Base-by-base conservation (phyloP, 2,888 invertebrate species). In the Perizoma flavofasciatum region DNA sequence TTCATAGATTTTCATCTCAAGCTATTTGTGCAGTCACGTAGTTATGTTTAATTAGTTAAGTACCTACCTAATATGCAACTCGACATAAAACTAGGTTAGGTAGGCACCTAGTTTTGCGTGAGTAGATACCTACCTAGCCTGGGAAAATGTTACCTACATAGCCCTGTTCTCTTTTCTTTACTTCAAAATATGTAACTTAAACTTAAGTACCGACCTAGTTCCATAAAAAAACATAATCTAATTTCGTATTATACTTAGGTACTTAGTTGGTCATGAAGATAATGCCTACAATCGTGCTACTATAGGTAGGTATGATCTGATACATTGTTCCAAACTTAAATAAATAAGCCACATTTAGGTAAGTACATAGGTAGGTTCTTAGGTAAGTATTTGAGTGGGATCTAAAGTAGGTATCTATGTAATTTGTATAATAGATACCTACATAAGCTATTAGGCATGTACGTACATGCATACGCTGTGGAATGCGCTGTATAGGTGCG, bases 401-500 rank as follows among this genome's bases (percentile, higher is more conserved):
- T 4, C 7, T 37, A 37, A 37, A 72, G 71, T 77, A 77, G 66
- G 69, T 78, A 78, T 82, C 74, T 80, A 6, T 39, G 54, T 65
- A 51, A 37, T 37, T 6, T 59, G 81, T 82, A 83, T 81, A 81
- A 81, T 82, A 81, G 85, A 83, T 79, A 75, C 79, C 77, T 71
- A 78, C n/a, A n/a, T 83, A 61, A 67, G 63, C 61, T 60, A 72
- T 73, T 61, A 61, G 57, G 66, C 72, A 72, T 33, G 53, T 61
- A 56, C 40, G 11, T 55, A 61, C 56, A 50, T 77, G 81, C 81
- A 83, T 86, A 83, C 85, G 85, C 85, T 80, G 81, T 82, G 89
- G 89, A 89, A 91, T 90, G 90, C 85, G 87, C 82, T 78, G 79
- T 81, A 79, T 56, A 52, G 22, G 22, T 22, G 22, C 22, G 22